phyloP scores from a whole-genome alignment of 37 sponge, comb jelly and placozoan species.

The Eunapius fragilis region DNA sequence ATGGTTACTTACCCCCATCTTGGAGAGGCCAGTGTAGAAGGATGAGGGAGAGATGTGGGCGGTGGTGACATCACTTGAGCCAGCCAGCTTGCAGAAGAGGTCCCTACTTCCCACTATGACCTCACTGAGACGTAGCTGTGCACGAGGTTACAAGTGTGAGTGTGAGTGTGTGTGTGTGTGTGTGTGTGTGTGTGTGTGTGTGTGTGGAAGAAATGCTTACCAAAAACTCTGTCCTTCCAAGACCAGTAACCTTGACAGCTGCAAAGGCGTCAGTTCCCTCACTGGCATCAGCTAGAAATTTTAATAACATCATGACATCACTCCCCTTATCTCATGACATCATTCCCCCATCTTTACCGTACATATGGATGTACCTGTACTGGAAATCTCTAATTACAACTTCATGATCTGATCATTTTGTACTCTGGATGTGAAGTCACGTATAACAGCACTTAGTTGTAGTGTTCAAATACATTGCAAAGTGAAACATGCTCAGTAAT shows the following conservation, averaged over 20 bases:
- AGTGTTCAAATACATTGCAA: no score
- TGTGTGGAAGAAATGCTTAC: conserved; percentile 17
- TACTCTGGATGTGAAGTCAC: no score
- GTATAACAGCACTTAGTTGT: no score
- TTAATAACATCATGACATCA: no score
- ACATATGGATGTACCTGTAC: no score
- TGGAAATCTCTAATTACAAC: no score
- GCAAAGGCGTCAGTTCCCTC: conserved; percentile 57
- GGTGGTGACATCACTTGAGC: not conserved
- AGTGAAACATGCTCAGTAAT: no score
- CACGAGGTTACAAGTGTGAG: not conserved
- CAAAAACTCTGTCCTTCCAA: conserved; percentile 71
- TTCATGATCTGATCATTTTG: no score
- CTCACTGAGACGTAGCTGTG: conserved; percentile 46
- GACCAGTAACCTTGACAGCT: conserved; percentile 86
- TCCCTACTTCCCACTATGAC: conserved; percentile 12
- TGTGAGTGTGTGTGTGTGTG: no score
- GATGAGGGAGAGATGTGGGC: conserved; percentile 29
- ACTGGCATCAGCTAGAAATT: conserved; percentile 16
- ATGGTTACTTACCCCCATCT: conserved; percentile 12
- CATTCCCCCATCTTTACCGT: no score
- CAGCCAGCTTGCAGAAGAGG: conserved; percentile 39
- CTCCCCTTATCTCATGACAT: no score
- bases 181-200: no score
- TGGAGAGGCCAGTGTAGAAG: conserved; percentile 25